Evolutionary conservation across 2,888 invertebrate genomes (phyloP), one percentile per base, ranked within the genome.

Genomic region (Cantharis lateralis): DNA sequence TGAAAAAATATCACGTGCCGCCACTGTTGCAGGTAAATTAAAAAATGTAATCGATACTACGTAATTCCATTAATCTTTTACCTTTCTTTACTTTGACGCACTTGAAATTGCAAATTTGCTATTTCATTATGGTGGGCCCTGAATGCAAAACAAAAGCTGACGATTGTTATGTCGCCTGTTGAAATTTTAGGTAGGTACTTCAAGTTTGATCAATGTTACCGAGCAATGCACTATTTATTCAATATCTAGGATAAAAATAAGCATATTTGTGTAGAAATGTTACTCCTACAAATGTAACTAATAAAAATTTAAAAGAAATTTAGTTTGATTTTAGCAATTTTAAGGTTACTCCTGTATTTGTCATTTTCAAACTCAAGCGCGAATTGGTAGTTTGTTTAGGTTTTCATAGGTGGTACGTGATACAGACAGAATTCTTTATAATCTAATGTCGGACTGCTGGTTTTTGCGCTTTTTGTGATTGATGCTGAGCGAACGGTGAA

Each of bases 381-480:
- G 5, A 48, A 48, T 7, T 7, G 7, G 7, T 48, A n/a, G 48
- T 48, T 48, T n/a, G 7, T 48, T 48, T 48, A 48, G 48, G n/a
- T 48, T 48, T 48, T 48, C n/a, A 48, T 48, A 48, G 48, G 48
- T 48, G 48, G 48, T 48, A 48, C 1, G n/a, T 48, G 7, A 9
- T 20, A 20, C 3, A n/a, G 48, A 48, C n/a, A 48, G 48, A n/a
- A n/a, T 48, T 66, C 77, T 77, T 77, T 75, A 74, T 77, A 72
- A 74, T 77, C 74, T 77, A 75, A 77, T 72, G 77, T 77, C 77
- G 63, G 77, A 66, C 69, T 75, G 72, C 72, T 77, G 74, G 76
- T 73, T 87, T 87, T 87, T 88, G 87, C 87, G 87, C 87, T 87
- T 87, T 87, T 87, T 87, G 86, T 87, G 84, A 85, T 86, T 84